Percentiles rank a stretch among this genome's conserved stretches.
Conservation (phyloP, 2,113 vertebrate genomes). For the Oncorhynchus nerka region DNA sequence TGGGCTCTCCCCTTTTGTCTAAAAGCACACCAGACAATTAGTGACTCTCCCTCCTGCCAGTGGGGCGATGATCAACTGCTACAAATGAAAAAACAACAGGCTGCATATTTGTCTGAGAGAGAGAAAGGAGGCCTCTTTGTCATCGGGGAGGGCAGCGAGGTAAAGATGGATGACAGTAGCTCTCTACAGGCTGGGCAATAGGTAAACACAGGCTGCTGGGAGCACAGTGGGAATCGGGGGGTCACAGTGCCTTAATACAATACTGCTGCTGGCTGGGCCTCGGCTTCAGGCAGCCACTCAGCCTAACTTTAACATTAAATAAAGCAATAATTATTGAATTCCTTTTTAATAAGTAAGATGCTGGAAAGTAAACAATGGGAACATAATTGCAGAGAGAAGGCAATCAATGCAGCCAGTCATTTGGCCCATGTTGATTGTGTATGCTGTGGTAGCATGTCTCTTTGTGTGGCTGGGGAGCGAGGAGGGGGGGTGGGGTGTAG, state of each 20-base stretch:
- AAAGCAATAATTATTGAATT: slow-evolving; percentile 99
- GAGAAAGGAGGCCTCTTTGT: slow-evolving; percentile 51
- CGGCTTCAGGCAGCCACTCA: slow-evolving; percentile 83
- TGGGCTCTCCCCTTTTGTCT: slow-evolving; percentile 35
- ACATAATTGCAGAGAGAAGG: slow-evolving; percentile 98
- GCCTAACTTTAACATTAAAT: slow-evolving; percentile 99
- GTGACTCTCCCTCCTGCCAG: slow-evolving; percentile 46
- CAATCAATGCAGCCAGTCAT: slow-evolving; percentile 99
- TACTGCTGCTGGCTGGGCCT: slow-evolving; percentile 75
- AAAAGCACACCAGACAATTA: slow-evolving; percentile 46
- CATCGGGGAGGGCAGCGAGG: slow-evolving; percentile 46
- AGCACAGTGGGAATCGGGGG: slow-evolving; percentile 28
- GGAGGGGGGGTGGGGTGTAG: slow-evolving; percentile 42
- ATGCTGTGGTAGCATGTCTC: slow-evolving; percentile 72
- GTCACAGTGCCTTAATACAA: slow-evolving; percentile 64
- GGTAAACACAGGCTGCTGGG: neutral
- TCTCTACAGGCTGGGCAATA: slow-evolving; percentile 44
- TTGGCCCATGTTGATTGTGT: slow-evolving; percentile 98
- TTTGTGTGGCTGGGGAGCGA: slow-evolving; percentile 42
- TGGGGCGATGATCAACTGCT: slow-evolving; percentile 64
- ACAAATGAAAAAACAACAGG: slow-evolving; percentile 55
- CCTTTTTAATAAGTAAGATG: slow-evolving; percentile 98
- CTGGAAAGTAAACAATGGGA: slow-evolving; percentile 99
- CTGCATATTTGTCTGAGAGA: slow-evolving; percentile 58
- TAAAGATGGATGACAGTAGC: slow-evolving; percentile 57